Conservation (phyloP, 2,888 invertebrate genomes). For the Idaea biselata region DNA sequence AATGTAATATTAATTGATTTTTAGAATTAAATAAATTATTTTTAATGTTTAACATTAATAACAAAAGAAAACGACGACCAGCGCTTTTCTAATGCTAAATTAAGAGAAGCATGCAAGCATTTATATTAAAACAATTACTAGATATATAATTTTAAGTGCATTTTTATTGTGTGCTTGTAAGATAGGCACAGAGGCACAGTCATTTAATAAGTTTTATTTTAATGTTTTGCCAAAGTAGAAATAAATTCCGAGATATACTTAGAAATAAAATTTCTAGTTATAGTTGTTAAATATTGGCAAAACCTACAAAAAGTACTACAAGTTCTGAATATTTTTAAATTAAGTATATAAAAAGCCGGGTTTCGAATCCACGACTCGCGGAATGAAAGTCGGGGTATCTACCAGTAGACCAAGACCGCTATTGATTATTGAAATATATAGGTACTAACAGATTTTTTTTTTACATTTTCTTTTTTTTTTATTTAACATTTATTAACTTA, state of each 20-base stretch:
- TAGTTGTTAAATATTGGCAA: background rate
- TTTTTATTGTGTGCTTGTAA: slow-evolving; percentile 66
- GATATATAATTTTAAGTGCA: slow-evolving; percentile 36
- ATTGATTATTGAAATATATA: too few relatives aligned
- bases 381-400: too few relatives aligned
- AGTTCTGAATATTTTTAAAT: background rate
- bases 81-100: slow-evolving; percentile 41
- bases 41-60: slow-evolving; percentile 49
- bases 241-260: background rate
- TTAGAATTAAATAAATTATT: slow-evolving; percentile 37
- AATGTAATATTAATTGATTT: slow-evolving; percentile 4
- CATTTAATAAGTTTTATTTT: slow-evolving; percentile 48
- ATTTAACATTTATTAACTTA: too few relatives aligned
- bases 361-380: too few relatives aligned
- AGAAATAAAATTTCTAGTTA: background rate
- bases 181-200: slow-evolving; percentile 76
- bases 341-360: background rate
- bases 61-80: slow-evolving; percentile 52
- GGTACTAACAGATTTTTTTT: too few relatives aligned
- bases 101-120: slow-evolving; percentile 20
- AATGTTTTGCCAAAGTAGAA: slow-evolving; percentile 4
- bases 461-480: too few relatives aligned
- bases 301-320: background rate
- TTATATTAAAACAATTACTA: slow-evolving; percentile 15
- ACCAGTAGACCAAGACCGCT: too few relatives aligned